Conservation (phyloP, 1,140 invertebrate genomes). For the Bactericera cockerelli region DNA sequence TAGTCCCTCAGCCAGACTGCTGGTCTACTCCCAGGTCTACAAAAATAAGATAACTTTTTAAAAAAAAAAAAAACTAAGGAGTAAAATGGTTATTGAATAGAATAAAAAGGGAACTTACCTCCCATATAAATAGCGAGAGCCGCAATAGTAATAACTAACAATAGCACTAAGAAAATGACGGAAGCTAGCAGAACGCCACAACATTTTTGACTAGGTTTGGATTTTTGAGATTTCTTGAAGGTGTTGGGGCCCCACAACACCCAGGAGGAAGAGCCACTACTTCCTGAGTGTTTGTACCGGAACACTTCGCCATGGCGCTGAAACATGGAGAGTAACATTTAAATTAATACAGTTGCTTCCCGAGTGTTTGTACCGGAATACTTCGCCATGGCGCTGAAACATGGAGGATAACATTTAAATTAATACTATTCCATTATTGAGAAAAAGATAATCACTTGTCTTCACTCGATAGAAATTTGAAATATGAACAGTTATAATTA, state of each 20-base stretch:
- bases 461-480: no score
- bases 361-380: conserved; percentile 4
- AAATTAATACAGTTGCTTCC: neutral
- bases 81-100: no score
- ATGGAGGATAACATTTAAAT: neutral
- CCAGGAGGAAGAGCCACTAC: conserved; percentile 5
- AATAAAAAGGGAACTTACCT: conserved; percentile 33
- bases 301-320: conserved; percentile 2
- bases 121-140: conserved; percentile 62
- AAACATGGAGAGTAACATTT: neutral
- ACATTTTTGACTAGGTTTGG: conserved; percentile 8
- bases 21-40: no score
- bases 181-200: conserved; percentile 13
- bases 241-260: neutral
- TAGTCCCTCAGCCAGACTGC: no score
- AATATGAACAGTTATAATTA: no score
- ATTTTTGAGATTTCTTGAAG: conserved; percentile 9
- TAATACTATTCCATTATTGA: no score
- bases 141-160: conserved; percentile 53
- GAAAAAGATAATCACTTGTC: no score
- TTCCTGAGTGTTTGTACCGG: conserved; percentile 3
- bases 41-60: no score
- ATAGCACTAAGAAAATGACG: conserved; percentile 18
- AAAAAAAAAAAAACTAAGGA: no score
- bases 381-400: conserved; percentile 2